Conservation (phyloP, 2,888 invertebrate genomes). For the Harmothoe impar region DNA sequence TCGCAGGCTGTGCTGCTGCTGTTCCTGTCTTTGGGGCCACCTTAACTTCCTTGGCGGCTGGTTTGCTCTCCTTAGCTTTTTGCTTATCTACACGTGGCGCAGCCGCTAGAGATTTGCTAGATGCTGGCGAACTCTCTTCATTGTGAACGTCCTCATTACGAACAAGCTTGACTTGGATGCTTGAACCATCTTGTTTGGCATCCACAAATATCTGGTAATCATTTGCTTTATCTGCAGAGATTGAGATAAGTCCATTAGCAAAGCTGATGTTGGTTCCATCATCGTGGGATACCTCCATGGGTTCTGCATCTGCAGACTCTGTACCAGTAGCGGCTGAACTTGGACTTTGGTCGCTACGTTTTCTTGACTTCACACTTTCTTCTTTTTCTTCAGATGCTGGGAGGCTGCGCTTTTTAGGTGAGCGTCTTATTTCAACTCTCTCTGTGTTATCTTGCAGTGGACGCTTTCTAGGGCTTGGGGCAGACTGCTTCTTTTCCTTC, state of each 20-base stretch:
- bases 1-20: neutral
- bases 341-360: neutral
- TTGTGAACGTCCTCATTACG: neutral
- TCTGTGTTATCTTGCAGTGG: neutral
- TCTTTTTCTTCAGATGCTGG: neutral
- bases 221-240: constrained; percentile 47
- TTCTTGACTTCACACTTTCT: neutral
- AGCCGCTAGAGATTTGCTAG: neutral
- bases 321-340: neutral
- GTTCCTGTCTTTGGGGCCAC: neutral
- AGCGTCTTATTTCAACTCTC: no score
- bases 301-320: neutral
- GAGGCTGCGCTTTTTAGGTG: neutral
- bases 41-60: neutral
- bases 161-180: constrained; percentile 47
- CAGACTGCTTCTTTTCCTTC: neutral
- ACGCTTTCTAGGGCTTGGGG: neutral
- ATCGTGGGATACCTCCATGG: neutral
- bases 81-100: neutral
- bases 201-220: constrained; percentile 60
- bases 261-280: neutral
- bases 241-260: constrained; percentile 37
- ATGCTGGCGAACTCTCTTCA: neutral
- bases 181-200: constrained; percentile 60
- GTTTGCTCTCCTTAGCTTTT: neutral